These are phyloP conservation scores for Habropoda laboriosa DNA, from an alignment of 1,140 invertebrate genomes.

Conservation along the genomic window DNA sequence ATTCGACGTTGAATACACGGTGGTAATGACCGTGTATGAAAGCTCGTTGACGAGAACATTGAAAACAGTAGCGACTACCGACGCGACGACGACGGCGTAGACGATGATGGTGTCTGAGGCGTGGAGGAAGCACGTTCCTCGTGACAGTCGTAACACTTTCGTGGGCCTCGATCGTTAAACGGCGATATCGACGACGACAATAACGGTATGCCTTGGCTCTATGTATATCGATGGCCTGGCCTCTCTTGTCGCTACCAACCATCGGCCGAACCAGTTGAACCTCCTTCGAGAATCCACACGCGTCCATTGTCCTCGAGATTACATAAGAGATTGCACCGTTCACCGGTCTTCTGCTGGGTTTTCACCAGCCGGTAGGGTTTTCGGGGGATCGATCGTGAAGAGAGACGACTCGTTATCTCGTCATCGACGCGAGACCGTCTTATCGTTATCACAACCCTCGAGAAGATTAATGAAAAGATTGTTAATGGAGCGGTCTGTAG, in stretches of 20 bases:
- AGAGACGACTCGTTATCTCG: conserved; percentile 32
- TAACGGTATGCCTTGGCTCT: conserved; percentile 64
- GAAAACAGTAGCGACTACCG: not conserved
- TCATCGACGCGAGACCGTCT: conserved; percentile 9
- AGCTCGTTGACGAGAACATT: not conserved
- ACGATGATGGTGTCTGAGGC: too few relatives aligned
- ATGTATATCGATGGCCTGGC: conserved; percentile 33
- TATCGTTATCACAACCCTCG: not conserved
- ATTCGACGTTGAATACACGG: not conserved
- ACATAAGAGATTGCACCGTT: conserved; percentile 38
- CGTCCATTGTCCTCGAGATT: conserved; percentile 50
- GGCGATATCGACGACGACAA: conserved; percentile 63
- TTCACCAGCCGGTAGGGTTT: not conserved
- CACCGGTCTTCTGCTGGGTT: conserved; percentile 20
- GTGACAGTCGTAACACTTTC: conserved; percentile 63
- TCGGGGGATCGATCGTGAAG: conserved; percentile 11
- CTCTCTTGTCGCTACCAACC: conserved; percentile 12
- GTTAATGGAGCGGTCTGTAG: not conserved
- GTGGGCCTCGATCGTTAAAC: conserved; percentile 59
- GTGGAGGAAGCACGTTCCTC: conserved; percentile 25
- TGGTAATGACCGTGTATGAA: not conserved
- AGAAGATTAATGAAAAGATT: not conserved
- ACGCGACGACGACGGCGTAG: too few relatives aligned
- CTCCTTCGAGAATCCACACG: conserved; percentile 17
- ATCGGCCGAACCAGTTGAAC: too few relatives aligned